Evolutionary conservation across 2,113 vertebrate species (phyloP).

Genomic region (Gopherus evgoodei): DNA sequence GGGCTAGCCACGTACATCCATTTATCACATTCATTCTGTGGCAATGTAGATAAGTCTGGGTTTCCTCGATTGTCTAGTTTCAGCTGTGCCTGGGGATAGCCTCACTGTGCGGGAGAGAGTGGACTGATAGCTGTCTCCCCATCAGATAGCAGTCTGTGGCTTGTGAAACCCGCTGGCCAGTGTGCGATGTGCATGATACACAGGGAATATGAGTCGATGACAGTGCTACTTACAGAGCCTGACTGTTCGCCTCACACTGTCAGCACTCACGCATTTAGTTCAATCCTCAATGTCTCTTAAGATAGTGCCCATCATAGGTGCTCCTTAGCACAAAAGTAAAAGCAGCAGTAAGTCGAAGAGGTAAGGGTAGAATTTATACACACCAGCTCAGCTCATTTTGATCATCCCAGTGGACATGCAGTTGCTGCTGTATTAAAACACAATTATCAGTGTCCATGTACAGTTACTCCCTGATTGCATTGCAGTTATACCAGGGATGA

Average conservation of each 20-base stretch:
- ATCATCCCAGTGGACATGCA: background rate
- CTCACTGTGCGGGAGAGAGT: background rate
- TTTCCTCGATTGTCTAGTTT: background rate
- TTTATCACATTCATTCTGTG: background rate
- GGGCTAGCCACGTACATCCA: background rate
- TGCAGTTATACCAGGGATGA: background rate
- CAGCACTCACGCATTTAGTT: background rate
- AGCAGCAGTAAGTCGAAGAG: background rate
- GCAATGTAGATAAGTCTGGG: background rate
- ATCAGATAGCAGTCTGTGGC: background rate
- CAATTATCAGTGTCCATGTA: accelerated
- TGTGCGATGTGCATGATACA: background rate
- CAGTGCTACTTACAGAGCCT: background rate
- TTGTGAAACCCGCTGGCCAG: background rate
- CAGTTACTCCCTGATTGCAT: background rate
- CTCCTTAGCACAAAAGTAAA: background rate
- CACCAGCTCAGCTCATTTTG: background rate
- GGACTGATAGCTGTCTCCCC: background rate
- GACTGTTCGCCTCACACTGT: background rate
- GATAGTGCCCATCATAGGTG: background rate
- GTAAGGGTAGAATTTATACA: background rate
- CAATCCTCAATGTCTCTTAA: accelerated
- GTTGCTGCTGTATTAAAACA: background rate
- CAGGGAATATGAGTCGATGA: background rate
- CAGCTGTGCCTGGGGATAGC: background rate